Percentiles rank a stretch among this genome's conserved stretches.
Evolutionary conservation across 2,113 vertebrate species (phyloP).

Genomic region (Pterophyllum scalare): DNA sequence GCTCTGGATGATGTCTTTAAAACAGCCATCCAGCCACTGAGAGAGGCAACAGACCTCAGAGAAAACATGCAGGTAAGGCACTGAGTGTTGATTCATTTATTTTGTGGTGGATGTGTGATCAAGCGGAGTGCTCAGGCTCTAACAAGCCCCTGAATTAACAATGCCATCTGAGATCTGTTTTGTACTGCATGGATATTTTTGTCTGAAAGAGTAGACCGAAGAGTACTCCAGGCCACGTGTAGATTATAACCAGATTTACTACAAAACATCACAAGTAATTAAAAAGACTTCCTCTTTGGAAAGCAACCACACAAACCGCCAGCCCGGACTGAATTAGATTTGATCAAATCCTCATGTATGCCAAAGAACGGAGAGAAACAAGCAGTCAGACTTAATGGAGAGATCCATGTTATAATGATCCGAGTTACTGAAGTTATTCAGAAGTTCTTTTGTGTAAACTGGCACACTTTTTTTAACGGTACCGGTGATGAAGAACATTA

Average conservation of each 20-base stretch:
- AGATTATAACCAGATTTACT: constrained; percentile 41
- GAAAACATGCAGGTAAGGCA: constrained; percentile 97
- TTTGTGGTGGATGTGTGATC: not conserved
- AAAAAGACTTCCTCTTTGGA: constrained; percentile 9
- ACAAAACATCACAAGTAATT: constrained; percentile 18
- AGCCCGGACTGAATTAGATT: constrained; percentile 39
- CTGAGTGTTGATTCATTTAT: not conserved
- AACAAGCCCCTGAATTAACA: not conserved
- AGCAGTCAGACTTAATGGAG: constrained; percentile 3
- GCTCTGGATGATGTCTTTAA: constrained; percentile 95
- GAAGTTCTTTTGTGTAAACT: not conserved
- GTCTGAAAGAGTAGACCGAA: not conserved
- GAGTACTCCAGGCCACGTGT: constrained; percentile 12
- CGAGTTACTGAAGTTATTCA: not conserved
- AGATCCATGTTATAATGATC: not conserved
- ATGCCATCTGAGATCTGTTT: not conserved
- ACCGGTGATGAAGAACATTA: not conserved
- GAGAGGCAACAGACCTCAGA: constrained; percentile 95
- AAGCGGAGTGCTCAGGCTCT: not conserved
- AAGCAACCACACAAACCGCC: constrained; percentile 12
- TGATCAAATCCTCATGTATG: constrained; percentile 24
- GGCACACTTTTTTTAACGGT: not conserved
- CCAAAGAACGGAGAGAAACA: not conserved
- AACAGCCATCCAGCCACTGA: constrained; percentile 89
- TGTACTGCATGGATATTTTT: not conserved